Conservation (phyloP, 2,797 vertebrate genomes). For the Danio albolineatus region DNA sequence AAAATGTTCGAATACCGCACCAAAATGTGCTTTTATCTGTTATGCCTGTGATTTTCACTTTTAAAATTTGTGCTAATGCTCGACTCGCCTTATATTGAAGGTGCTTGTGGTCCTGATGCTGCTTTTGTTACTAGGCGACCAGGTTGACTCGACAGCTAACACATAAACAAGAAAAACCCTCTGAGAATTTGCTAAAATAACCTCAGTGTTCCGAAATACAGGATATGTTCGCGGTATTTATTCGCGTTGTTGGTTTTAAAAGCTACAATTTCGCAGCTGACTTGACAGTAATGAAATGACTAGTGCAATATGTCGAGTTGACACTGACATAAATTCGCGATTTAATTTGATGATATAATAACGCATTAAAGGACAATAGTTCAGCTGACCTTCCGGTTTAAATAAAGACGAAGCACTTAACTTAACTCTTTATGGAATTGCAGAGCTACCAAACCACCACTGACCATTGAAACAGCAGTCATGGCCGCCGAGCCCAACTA, state of each 20-base stretch:
- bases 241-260: not conserved
- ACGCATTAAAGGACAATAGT: not conserved
- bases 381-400: not conserved
- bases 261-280: not conserved
- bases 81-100: not conserved
- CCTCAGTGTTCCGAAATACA: not conserved
- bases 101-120: slow-evolving; percentile 53
- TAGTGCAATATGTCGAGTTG: not conserved
- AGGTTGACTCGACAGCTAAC: slow-evolving; percentile 34
- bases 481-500: slow-evolving; percentile 63
- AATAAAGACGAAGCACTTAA: not conserved
- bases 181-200: not conserved
- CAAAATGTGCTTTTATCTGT: not conserved
- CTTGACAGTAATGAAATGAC: not conserved
- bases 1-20: not conserved
- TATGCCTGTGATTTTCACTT: not conserved
- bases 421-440: not conserved
- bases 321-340: not conserved
- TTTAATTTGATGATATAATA: not conserved
- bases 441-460: not conserved
- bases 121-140: slow-evolving; percentile 65
- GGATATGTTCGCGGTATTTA: not conserved
- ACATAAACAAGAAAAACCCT: not conserved
- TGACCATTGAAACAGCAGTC: slow-evolving; percentile 24
- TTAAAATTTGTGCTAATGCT: not conserved